Base-by-base conservation (phyloP, 2,888 invertebrate species). In the Epinotia demarniana region DNA sequence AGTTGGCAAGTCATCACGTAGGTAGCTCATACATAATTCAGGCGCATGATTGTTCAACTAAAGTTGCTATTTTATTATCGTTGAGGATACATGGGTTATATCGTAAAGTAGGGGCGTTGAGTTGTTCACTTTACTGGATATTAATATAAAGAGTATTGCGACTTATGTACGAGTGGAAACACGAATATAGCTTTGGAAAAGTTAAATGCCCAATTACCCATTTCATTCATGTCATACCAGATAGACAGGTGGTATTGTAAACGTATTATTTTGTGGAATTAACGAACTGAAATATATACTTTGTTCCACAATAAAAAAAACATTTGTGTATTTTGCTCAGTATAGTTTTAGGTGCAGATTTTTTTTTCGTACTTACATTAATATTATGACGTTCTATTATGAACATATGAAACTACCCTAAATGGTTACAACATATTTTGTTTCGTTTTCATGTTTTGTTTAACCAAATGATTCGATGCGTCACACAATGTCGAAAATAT, bases 21-120 rank as follows among this genome's bases (percentile, higher is more conserved):
- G 6, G 66, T 27, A 53, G 6, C 73, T 74, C 74, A 74, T 74
- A 49, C 57, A 74, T 74, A 63, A 74, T 74, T 74, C 74, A 74
- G 33, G 33, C 63, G 33, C 49, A 69, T 69, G 74, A 74, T 74
- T 74, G 74, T 74, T 74, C 63, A 39, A 67, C 66, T 62, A 64
- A 74, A 74, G 46, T 74, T 64, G 55, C 53, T 46, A 69, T 58
- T 64, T 63, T 74, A 74, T 74, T 74, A 58, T 27, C 18, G 57
- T 46, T 8, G 53, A n/a, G 64, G 57, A 66, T 69, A 74, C 33
- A 57, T 62, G 68, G 69, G 63, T 33, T 16, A 63, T 46, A 43
- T 58, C 72, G 57, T 72, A 64, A 72, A 64, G 19, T 71, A 43
- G n/a, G 70, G 23, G 18, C n/a, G 58, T 46, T 55, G 18, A 12